Percentiles rank a stretch among this genome's conserved stretches.
These are phyloP conservation scores for Physocephala rufipes DNA, from an alignment of 2,888 invertebrate species.

Conservation along the genomic window DNA sequence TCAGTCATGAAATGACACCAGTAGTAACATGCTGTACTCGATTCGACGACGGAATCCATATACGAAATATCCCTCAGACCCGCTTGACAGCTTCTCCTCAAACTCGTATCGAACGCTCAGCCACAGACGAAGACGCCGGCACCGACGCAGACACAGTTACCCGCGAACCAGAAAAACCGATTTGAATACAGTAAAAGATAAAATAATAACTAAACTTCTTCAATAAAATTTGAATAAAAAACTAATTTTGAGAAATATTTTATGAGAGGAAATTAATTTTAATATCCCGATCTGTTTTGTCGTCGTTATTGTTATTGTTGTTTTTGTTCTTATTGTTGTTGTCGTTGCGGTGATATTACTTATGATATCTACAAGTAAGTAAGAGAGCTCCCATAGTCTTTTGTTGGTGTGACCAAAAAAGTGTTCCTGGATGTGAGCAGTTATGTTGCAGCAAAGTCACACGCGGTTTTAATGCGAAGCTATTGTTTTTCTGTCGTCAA, in stretches of 20 bases:
- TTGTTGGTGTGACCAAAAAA: constrained; percentile 3
- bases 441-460: too few relatives aligned
- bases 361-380: background rate
- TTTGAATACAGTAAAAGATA: constrained; percentile 19
- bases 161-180: constrained; percentile 8
- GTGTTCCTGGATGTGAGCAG: background rate
- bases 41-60: too few relatives aligned
- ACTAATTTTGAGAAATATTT: constrained; percentile 17
- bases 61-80: too few relatives aligned
- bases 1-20: too few relatives aligned
- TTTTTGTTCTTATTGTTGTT: background rate
- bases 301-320: background rate
- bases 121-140: too few relatives aligned
- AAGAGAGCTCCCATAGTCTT: background rate
- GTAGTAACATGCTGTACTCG: too few relatives aligned
- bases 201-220: background rate
- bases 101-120: too few relatives aligned
- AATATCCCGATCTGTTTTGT: background rate
- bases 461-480: background rate
- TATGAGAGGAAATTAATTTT: constrained; percentile 22
- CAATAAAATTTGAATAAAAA: constrained; percentile 31
- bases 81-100: too few relatives aligned
- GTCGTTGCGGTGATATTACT: background rate
- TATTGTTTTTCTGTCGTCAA: constrained; percentile 40
- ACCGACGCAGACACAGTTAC: background rate